A percentile compares a stretch with the other conserved stretches of the same genome.
These are phyloP conservation scores for Rhodophaea formosa DNA, from an alignment of 2,888 invertebrate genomes.

Conservation along the genomic window DNA sequence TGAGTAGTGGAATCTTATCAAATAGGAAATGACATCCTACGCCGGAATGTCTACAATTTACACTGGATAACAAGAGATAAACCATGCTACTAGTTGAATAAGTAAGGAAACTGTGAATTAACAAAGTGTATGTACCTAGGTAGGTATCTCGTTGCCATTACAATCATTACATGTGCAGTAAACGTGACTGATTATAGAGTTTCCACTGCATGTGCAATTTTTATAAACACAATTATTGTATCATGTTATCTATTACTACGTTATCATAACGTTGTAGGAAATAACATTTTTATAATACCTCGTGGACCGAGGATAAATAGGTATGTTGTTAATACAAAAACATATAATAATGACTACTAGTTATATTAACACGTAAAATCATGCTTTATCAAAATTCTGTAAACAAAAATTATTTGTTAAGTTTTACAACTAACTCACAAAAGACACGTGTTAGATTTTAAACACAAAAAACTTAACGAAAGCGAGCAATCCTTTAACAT, in stretches of 20 bases:
- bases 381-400: background rate
- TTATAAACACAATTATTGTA: conserved; percentile 5
- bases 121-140: conserved; percentile 6
- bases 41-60: no score
- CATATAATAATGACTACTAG: background rate
- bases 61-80: no score
- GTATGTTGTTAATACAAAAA: background rate
- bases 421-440: background rate
- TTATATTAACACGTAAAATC: conserved; percentile 4
- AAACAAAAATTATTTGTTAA: background rate
- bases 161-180: conserved; percentile 7
- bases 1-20: no score
- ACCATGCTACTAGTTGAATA: no score
- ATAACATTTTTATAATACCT: background rate
- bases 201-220: conserved; percentile 6
- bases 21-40: no score
- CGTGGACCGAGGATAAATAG: background rate
- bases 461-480: conserved; percentile 1
- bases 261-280: conserved; percentile 8
- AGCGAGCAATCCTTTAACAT: background rate
- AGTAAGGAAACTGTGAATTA: background rate
- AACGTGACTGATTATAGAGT: conserved; percentile 6
- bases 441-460: conserved; percentile 10
- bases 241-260: conserved; percentile 2
- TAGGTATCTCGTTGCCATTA: no score